A percentile compares a stretch with the other conserved stretches of the same genome.
Conservation (phyloP, 2,888 invertebrate species). For the Acheta domesticus region DNA sequence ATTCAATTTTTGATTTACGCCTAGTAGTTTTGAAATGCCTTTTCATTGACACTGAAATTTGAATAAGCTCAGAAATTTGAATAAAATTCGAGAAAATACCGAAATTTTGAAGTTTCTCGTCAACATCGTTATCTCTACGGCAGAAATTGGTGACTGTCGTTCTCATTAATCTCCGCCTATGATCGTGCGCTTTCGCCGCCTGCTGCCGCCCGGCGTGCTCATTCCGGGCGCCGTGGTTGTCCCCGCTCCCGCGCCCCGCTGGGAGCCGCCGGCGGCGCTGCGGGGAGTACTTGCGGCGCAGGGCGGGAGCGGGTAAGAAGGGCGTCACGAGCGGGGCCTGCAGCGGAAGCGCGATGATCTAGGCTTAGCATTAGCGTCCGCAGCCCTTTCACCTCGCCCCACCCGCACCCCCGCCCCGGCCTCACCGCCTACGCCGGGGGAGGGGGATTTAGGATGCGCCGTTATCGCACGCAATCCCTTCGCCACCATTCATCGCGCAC, state of each 20-base stretch:
- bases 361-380: conserved; percentile 9
- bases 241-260: background rate
- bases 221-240: background rate
- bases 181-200: too few species aligned
- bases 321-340: background rate
- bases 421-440: background rate
- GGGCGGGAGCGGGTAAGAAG: background rate
- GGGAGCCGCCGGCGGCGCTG: background rate
- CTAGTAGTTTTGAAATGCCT: too few species aligned
- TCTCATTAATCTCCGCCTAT: too few species aligned
- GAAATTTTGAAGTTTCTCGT: too few species aligned
- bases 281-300: background rate
- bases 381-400: background rate
- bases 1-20: too few species aligned
- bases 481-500: conserved; percentile 9
- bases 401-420: background rate
- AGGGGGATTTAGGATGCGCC: conserved; percentile 9
- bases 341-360: conserved; percentile 7
- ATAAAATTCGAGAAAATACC: too few species aligned
- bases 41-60: too few species aligned
- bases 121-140: too few species aligned
- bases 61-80: too few species aligned
- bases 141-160: too few species aligned
- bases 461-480: conserved; percentile 18
- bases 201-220: too few species aligned